These are phyloP conservation scores for Ramphastos sulfuratus DNA, from an alignment of 2,113 vertebrate genomes.

Conservation along the genomic window DNA sequence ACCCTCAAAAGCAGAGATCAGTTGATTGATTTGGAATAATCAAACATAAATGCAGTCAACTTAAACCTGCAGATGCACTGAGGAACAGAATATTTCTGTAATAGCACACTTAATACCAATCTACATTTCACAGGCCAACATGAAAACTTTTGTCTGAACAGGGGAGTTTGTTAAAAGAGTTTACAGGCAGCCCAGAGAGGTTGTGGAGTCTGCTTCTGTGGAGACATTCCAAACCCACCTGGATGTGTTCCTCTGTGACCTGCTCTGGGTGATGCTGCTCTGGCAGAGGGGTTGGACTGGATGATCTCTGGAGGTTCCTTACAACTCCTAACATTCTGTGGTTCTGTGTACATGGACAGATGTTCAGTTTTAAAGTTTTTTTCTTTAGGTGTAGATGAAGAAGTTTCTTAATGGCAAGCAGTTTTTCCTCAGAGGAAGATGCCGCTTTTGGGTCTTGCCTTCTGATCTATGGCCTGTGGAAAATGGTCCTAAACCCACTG, in stretches of 20 bases:
- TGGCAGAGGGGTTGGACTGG: no score
- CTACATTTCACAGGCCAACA: no score
- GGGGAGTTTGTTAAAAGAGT: no score
- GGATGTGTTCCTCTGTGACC: no score
- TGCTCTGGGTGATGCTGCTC: no score
- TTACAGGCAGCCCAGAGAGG: no score
- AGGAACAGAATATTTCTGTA: background rate
- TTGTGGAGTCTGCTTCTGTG: no score
- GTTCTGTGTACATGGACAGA: background rate
- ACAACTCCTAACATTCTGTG: no score
- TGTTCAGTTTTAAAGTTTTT: background rate
- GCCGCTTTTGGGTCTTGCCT: background rate
- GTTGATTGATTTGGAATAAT: slow-evolving; percentile 67
- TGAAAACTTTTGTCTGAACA: no score
- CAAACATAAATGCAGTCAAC: slow-evolving; percentile 67
- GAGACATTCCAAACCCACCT: no score
- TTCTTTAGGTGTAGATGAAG: background rate
- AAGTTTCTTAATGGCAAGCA: slow-evolving; percentile 10
- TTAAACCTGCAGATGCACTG: slow-evolving; percentile 6
- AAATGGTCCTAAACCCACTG: background rate
- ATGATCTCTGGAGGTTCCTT: no score
- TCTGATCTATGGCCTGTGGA: background rate
- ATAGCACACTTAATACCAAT: background rate
- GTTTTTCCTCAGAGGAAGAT: background rate
- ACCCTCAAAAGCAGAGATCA: slow-evolving; percentile 57